Evolutionary conservation across 1,140 invertebrate species (phyloP).

Genomic region (Drosophila azteca): DNA sequence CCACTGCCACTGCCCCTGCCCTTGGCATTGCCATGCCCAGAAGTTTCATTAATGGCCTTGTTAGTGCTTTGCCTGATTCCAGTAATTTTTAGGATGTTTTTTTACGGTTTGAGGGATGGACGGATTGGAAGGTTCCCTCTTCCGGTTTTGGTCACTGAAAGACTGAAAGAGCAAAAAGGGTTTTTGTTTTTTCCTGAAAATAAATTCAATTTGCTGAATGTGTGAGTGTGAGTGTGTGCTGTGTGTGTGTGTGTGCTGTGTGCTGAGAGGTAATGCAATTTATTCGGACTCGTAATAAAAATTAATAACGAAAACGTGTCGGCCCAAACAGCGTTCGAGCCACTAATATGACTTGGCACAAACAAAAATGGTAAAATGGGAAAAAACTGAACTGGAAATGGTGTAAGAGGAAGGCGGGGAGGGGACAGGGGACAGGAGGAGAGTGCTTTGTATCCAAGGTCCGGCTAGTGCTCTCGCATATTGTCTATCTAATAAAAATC

Average conservation of each 20-base stretch:
- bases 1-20: too few relatives aligned
- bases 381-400: slow-evolving; percentile 12
- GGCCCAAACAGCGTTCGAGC: slow-evolving; percentile 29
- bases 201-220: slow-evolving; percentile 76
- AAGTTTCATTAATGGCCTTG: slow-evolving; percentile 39
- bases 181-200: slow-evolving; percentile 29
- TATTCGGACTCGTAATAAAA: slow-evolving; percentile 78
- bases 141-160: slow-evolving; percentile 4
- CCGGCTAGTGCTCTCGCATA: slow-evolving; percentile 33
- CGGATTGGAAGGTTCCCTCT: too few relatives aligned
- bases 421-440: background rate
- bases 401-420: background rate
- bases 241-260: too few relatives aligned
- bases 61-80: slow-evolving; percentile 10
- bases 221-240: slow-evolving; percentile 46
- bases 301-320: slow-evolving; percentile 82
- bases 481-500: slow-evolving; percentile 79
- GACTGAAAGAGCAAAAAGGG: slow-evolving; percentile 23
- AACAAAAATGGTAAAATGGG: slow-evolving; percentile 35
- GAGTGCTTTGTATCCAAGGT: slow-evolving; percentile 6
- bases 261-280: slow-evolving; percentile 63
- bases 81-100: slow-evolving; percentile 23
- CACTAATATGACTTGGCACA: slow-evolving; percentile 78
- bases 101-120: background rate
- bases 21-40: too few relatives aligned